A percentile compares a stretch with the other conserved stretches of the same genome.
These are phyloP conservation scores for Mirounga angustirostris DNA, from an alignment of 2,113 vertebrate genomes.

Conservation along the genomic window DNA sequence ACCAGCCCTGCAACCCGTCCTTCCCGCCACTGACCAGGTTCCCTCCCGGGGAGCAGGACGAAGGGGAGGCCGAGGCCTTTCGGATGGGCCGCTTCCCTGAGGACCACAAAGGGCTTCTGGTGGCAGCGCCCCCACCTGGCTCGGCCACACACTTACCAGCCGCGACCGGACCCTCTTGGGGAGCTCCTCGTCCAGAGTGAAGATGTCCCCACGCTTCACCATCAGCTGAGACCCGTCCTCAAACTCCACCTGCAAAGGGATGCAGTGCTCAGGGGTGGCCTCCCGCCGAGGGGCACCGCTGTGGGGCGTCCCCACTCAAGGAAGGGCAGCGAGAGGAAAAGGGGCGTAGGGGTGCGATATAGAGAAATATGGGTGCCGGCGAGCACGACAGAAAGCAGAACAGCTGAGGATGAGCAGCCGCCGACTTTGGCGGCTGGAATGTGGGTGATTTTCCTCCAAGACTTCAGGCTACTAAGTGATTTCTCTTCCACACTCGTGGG, in stretches of 20 bases:
- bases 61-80: background rate
- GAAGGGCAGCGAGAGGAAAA: background rate
- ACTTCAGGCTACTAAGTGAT: background rate
- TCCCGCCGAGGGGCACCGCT: background rate
- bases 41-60: background rate
- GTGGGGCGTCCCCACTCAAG: background rate
- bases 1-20: too few species aligned
- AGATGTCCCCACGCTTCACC: slow-evolving; percentile 95
- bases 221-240: slow-evolving; percentile 95
- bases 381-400: rapidly evolving
- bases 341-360: background rate
- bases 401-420: rapidly evolving
- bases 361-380: background rate
- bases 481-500: background rate
- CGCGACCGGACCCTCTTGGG: slow-evolving; percentile 96
- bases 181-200: slow-evolving; percentile 94
- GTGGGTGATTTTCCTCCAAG: background rate
- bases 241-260: slow-evolving; percentile 94
- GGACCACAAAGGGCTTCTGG: background rate
- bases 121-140: background rate
- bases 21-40: background rate
- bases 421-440: rapidly evolving
- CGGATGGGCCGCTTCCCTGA: rapidly evolving
- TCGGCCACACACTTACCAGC: slow-evolving; percentile 92
- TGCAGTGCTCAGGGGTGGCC: background rate